Conservation (phyloP, 2,797 vertebrate species). For the Tympanoctomys barrerae region DNA sequence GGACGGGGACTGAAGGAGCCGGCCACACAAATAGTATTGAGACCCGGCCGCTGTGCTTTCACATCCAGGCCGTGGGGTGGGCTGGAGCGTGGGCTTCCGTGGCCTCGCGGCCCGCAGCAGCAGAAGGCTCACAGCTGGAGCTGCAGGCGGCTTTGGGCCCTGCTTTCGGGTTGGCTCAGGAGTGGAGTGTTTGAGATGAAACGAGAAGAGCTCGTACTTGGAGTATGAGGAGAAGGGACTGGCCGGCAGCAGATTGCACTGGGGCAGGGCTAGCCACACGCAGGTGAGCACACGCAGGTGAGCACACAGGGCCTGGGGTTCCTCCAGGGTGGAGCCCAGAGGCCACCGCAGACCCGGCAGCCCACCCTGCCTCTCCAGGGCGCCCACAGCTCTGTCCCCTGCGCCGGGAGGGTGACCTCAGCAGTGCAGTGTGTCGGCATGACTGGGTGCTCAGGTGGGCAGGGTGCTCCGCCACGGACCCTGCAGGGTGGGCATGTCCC, state of each 20-base stretch:
- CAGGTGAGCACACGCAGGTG: too few relatives aligned
- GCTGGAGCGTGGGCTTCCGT: background rate
- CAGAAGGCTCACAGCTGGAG: background rate
- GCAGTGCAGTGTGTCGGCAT: rapidly evolving
- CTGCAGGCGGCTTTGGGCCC: background rate
- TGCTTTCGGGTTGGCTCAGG: constrained; percentile 2
- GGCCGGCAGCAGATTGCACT: constrained; percentile 56
- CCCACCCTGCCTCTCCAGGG: background rate
- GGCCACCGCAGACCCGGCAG: rapidly evolving
- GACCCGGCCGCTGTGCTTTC: background rate
- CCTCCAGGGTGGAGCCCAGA: background rate
- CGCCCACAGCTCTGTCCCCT: background rate
- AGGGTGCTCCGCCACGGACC: background rate
- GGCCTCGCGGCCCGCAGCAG: rapidly evolving
- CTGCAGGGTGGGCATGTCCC: background rate
- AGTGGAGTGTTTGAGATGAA: constrained; percentile 7
- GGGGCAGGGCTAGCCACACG: too few relatives aligned
- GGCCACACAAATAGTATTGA: background rate
- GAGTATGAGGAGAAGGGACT: constrained; percentile 28
- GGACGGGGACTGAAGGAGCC: background rate
- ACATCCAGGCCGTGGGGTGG: background rate
- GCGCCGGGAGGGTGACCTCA: background rate
- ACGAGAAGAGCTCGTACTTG: constrained; percentile 13
- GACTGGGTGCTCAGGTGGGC: background rate
- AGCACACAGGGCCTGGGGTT: background rate